These are phyloP conservation scores for Calameuta idolon DNA, from an alignment of 2,888 invertebrate species.

Conservation along the genomic window DNA sequence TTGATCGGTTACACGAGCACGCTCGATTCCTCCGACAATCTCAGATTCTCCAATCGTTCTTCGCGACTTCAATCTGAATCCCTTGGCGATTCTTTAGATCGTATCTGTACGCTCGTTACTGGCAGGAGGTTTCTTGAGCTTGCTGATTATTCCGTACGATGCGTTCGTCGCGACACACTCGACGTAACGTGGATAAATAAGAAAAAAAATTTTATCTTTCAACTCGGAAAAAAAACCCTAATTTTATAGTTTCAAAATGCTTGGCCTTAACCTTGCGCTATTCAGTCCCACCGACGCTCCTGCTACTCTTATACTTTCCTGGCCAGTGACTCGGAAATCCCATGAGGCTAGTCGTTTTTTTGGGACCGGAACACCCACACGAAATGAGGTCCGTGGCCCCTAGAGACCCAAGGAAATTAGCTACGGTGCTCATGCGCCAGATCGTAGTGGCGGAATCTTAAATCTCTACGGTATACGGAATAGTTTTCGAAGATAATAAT, in stretches of 20 bases:
- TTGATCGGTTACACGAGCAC: conserved; percentile 14
- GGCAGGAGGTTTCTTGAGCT: background rate
- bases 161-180: background rate
- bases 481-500: background rate
- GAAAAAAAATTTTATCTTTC: background rate
- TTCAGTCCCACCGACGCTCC: background rate
- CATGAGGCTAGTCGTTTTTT: background rate
- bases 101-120: background rate
- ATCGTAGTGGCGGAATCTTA: background rate
- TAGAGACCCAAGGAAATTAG: background rate
- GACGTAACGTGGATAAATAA: background rate
- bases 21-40: background rate
- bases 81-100: background rate
- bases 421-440: background rate
- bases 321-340: background rate
- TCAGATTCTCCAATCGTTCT: background rate
- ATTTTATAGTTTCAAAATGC: background rate
- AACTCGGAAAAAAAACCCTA: background rate
- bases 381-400: background rate
- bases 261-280: background rate
- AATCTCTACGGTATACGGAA: background rate
- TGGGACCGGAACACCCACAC: background rate
- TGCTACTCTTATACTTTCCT: background rate
- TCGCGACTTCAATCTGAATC: background rate
- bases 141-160: background rate